Base-by-base conservation (phyloP, 1,140 invertebrate species). In the Procambarus clarkii region DNA sequence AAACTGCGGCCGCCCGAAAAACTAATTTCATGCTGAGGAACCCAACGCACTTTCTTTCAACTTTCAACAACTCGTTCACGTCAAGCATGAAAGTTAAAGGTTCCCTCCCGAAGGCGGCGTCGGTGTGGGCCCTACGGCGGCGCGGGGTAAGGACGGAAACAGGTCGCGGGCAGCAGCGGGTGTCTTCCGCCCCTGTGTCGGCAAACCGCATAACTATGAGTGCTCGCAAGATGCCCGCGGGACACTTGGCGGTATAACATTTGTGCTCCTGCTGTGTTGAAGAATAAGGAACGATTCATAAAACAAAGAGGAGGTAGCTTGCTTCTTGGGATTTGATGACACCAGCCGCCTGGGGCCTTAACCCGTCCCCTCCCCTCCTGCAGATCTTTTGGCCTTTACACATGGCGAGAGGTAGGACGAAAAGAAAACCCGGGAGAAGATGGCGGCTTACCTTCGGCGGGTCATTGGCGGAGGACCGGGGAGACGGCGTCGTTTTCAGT, bases 241-340 rank as follows among this genome's bases (percentile, higher is more conserved):
- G 88, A 90, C 88, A 84, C 88, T 90, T 90, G 88, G 71, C 80
- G 69, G 88, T 84, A 90, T 90, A 90, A 90, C 80, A 84, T 84
- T 90, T 90, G 88, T 90, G 88, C 88, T 90, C 81, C 80, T 83
- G 74, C 88, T 90, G 81, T 90, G 88, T 90, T 90, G 80, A 90
- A 90, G 88, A 90, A 90, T 83, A 90, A 90, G 88, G 81, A 90
- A 90, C 88, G 88, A 90, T 90, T 90, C 88, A 90, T 90, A 90
- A 90, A 90, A 90, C 88, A 90, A 84, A 83, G 88, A 90, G 81
- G 71, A 90, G 88, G 88, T 84, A 84, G 81, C 88, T 90, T 84
- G 81, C 88, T 90, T 83, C 80, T 76, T 78, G 88, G 88, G 88
- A 90, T 90, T 90, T 90, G 88, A 90, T 84, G 88, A 90, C 88